phyloP scores from a whole-genome alignment of 2,113 vertebrate species.

The Takifugu flavidus region DNA sequence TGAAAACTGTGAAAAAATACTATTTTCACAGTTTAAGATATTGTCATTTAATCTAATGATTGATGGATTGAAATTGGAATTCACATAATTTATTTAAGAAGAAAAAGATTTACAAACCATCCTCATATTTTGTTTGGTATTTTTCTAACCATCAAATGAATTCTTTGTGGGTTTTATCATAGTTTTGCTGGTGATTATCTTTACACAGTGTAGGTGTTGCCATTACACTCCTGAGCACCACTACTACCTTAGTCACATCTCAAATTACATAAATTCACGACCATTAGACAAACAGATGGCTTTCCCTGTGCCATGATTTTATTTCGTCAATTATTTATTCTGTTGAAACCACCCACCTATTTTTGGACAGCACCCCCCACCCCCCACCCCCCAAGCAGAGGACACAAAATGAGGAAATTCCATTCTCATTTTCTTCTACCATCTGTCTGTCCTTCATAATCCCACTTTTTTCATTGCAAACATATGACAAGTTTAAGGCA shows the following conservation, averaged over 20 bases:
- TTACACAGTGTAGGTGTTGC: background rate
- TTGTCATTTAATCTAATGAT: no score
- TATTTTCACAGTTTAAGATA: no score
- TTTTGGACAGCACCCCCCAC: background rate
- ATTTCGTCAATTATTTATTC: background rate
- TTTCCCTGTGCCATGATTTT: background rate
- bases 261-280: background rate
- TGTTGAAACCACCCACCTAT: conserved; percentile 8
- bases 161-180: background rate
- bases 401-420: conserved; percentile 44
- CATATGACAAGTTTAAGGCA: no score
- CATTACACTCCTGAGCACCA: background rate
- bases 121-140: no score
- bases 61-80: no score
- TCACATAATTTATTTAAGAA: no score
- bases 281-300: background rate
- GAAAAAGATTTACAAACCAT: no score
- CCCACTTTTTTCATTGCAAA: conserved; percentile 6
- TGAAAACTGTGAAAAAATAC: no score
- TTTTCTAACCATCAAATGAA: no score
- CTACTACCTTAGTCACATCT: background rate
- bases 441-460: conserved; percentile 23
- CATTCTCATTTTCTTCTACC: conserved; percentile 22
- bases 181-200: background rate
- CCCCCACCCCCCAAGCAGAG: conserved; percentile 30